phyloP scores from a whole-genome alignment of 2,888 invertebrate species.

The Trimorus sp. region DNA sequence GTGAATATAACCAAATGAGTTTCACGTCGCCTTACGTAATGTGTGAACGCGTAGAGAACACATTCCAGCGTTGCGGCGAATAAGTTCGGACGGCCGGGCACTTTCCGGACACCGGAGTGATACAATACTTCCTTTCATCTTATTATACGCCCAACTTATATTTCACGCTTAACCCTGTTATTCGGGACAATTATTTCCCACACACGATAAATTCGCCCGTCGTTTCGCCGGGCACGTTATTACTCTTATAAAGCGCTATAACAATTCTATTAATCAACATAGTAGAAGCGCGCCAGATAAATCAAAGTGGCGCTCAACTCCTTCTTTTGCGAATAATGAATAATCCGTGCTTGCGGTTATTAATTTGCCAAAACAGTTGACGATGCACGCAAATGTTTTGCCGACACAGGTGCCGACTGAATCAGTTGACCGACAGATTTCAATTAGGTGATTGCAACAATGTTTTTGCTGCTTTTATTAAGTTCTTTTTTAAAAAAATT shows the following conservation, averaged over 20 bases:
- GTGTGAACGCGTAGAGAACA: conserved; percentile 11
- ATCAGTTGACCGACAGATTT: too few species aligned
- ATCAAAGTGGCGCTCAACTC: neutral
- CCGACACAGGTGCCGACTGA: too few species aligned
- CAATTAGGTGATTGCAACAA: too few species aligned
- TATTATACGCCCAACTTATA: conserved; percentile 24
- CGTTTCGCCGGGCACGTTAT: conserved; percentile 15
- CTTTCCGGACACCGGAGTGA: conserved; percentile 8
- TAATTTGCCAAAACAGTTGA: too few species aligned
- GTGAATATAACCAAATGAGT: conserved; percentile 24
- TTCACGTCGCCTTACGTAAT: neutral
- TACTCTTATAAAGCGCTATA: conserved; percentile 11
- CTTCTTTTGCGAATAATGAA: neutral
- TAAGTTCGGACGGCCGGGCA: conserved; percentile 13
- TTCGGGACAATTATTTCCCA: conserved; percentile 32
- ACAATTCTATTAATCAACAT: conserved; percentile 7
- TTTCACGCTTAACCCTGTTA: conserved; percentile 17
- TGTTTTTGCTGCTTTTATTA: too few species aligned
- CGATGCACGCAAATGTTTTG: too few species aligned
- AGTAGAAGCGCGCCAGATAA: neutral
- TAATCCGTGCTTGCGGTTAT: too few species aligned
- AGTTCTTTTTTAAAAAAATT: too few species aligned
- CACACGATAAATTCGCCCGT: conserved; percentile 15
- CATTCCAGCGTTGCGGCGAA: conserved; percentile 3
- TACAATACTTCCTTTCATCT: conserved; percentile 29